Base-by-base conservation (phyloP, 1,140 invertebrate genomes). In the Drosophila baimaii region DNA sequence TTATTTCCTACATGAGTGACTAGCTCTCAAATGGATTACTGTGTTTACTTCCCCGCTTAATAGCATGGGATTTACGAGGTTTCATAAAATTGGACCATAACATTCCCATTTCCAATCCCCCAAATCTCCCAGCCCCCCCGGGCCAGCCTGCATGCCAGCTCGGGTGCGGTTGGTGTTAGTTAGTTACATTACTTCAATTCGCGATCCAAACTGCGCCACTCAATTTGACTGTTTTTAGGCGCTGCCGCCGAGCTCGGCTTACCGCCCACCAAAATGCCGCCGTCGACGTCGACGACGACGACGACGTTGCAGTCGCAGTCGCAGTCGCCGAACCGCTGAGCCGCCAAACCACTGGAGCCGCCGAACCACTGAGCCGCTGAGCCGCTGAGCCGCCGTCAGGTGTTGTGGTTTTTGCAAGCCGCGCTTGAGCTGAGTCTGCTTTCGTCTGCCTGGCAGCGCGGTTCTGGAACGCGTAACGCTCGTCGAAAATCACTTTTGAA, bases 361-460 rank as follows among this genome's bases (percentile, higher is more conserved):
- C 77, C 1, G 49, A 49, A n/a, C 65, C 37, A 17, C 49, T 4
- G 49, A 46, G 17, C 66, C 55, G 47, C 47, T 56, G 47, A 65
- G 39, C 35, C 56, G 52, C 69, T 21, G 64, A 44, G 73, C 69
- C 70, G 78, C 55, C 46, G 77, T 85, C 82, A 88, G 84, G 84
- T 88, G 84, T 89, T 89, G 81, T 88, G 77, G 84, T 89, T 89
- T 88, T 88, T 84, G 84, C 84, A 84, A 88, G 85, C 81, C 68
- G 57, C 77, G 25, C 29, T 81, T 54, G 54, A 80, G 71, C 66
- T 88, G 80, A 88, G 84, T 88, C 80, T 83, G 73, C 74, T 88
- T 88, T 88, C 80, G 84, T 89, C 84, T 88, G 84, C 80, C 77
- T 81, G 77, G 84, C 77, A 89, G 84, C 84, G 84, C 80, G 84